Percentiles rank a stretch among this genome's conserved stretches.
phyloP scores from a whole-genome alignment of 2,888 invertebrate genomes.

The Drosophila kanekoi region DNA sequence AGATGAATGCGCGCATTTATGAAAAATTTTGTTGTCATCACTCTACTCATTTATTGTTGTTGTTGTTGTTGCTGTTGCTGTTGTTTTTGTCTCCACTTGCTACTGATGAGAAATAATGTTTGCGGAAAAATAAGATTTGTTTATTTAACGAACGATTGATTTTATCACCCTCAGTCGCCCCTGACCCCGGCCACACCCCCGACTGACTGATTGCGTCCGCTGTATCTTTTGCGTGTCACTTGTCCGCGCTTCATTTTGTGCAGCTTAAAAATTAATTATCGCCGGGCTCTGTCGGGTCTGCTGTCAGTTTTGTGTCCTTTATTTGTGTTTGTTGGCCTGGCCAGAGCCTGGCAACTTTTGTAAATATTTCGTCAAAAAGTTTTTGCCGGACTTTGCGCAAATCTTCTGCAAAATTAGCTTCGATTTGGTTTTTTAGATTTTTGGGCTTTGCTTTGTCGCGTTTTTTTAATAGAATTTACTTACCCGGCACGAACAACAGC shows the following conservation, averaged over 20 bases:
- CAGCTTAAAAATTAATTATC: slow-evolving; percentile 79
- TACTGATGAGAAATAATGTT: slow-evolving; percentile 80
- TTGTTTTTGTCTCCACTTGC: slow-evolving; percentile 38
- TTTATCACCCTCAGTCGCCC: slow-evolving; percentile 33
- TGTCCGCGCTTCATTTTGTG: slow-evolving; percentile 74
- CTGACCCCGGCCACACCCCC: neutral
- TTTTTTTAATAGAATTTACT: slow-evolving; percentile 45
- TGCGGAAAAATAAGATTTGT: slow-evolving; percentile 81
- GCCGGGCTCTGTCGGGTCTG: slow-evolving; percentile 34
- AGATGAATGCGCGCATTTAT: slow-evolving; percentile 80
- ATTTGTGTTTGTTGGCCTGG: slow-evolving; percentile 37
- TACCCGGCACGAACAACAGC: slow-evolving; percentile 69
- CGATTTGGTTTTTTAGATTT: slow-evolving; percentile 37
- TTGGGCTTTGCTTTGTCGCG: slow-evolving; percentile 11
- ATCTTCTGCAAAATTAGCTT: slow-evolving; percentile 59
- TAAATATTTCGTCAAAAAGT: slow-evolving; percentile 69
- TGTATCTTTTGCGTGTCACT: slow-evolving; percentile 36
- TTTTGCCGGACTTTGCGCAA: slow-evolving; percentile 51
- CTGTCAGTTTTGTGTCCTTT: slow-evolving; percentile 65
- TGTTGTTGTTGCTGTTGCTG: slow-evolving; percentile 34
- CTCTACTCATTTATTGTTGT: slow-evolving; percentile 44
- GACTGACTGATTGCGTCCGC: slow-evolving; percentile 9
- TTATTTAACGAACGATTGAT: slow-evolving; percentile 81
- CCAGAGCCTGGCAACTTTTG: slow-evolving; percentile 55
- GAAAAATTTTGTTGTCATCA: slow-evolving; percentile 77